Evolutionary conservation across 2,888 invertebrate genomes (phyloP).

Genomic region (Mesorhabditis spiculigera): DNA sequence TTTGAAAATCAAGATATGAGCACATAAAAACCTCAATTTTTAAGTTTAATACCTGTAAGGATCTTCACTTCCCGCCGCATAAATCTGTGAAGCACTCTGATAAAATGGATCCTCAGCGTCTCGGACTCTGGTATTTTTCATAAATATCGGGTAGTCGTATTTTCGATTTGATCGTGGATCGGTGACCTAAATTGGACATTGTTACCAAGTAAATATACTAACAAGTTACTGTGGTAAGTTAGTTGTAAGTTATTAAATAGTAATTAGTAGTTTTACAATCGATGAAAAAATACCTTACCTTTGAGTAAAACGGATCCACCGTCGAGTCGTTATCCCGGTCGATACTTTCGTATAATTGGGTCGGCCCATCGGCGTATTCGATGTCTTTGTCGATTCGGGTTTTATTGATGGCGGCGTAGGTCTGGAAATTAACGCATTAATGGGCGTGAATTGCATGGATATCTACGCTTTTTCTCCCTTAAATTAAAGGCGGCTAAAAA

Average conservation of each 20-base stretch:
- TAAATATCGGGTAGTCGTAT: constrained; percentile 49
- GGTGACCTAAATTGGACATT: not conserved
- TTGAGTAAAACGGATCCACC: constrained; percentile 50
- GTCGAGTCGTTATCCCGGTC: constrained; percentile 47
- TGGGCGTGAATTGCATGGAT: too few species aligned
- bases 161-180: constrained; percentile 22
- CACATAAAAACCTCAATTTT: too few species aligned
- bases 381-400: constrained; percentile 24
- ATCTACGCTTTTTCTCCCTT: too few species aligned
- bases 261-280: not conserved
- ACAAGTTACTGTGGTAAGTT: not conserved
- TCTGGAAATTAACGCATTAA: not conserved
- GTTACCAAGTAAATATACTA: not conserved
- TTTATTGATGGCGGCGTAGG: constrained; percentile 31
- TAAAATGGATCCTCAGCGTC: constrained; percentile 27
- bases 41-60: constrained; percentile 40
- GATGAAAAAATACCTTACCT: constrained; percentile 23
- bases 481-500: too few species aligned
- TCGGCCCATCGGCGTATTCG: constrained; percentile 39
- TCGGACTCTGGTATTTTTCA: constrained; percentile 10
- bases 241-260: not conserved
- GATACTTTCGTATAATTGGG: constrained; percentile 50
- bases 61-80: constrained; percentile 47
- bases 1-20: not conserved
- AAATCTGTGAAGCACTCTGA: constrained; percentile 52